Evolutionary conservation across 2,113 vertebrate genomes (phyloP).

Genomic region (Nesogale talazaci): DNA sequence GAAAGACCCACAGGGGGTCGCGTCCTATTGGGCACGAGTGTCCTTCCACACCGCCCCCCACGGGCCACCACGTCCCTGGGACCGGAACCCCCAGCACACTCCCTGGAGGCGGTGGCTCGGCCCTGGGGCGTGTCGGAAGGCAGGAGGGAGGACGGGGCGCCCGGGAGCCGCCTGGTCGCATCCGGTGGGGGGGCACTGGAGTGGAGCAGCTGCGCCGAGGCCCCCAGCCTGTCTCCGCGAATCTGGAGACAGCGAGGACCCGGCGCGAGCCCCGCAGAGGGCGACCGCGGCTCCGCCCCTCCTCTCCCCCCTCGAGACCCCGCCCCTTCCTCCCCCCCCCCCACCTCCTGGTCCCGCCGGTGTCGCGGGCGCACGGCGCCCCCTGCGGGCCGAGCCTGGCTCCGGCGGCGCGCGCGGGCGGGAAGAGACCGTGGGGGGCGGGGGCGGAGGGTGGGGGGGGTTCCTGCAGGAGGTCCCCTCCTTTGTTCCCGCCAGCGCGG

Average conservation of each 20-base stretch:
- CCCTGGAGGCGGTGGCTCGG: neutral
- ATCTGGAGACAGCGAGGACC: too few relatives aligned
- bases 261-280: too few relatives aligned
- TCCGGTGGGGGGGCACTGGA: too few relatives aligned
- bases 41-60: fast-evolving
- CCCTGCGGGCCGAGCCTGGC: neutral
- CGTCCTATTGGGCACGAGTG: too few relatives aligned
- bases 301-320: fast-evolving
- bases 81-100: neutral
- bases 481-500: neutral
- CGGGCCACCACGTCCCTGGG: neutral
- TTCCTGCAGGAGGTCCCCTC: neutral
- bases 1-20: too few relatives aligned
- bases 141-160: neutral
- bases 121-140: too few relatives aligned
- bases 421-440: too few relatives aligned
- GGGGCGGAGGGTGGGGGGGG: too few relatives aligned
- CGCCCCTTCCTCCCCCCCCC: fast-evolving
- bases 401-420: neutral
- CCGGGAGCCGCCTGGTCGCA: neutral
- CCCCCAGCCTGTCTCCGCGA: too few relatives aligned
- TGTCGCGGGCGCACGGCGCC: conserved; percentile 4
- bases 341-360: fast-evolving
- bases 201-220: too few relatives aligned
- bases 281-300: too few relatives aligned